Base-by-base conservation (phyloP, 1,140 invertebrate genomes). In the Hylaeus anthracinus region DNA sequence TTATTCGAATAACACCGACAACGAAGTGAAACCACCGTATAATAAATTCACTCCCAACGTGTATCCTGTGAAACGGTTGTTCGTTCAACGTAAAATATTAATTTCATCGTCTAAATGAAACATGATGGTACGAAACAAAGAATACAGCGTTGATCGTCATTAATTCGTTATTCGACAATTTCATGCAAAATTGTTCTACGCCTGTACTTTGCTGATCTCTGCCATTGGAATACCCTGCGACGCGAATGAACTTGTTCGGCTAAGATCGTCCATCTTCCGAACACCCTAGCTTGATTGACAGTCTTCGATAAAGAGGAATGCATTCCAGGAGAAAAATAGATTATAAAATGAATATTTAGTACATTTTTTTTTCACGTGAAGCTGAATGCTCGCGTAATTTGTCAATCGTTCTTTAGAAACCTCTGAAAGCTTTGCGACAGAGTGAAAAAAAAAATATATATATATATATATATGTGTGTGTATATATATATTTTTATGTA, bases 281-380 rank as follows among this genome's bases (percentile, higher is more conserved):
- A 64, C 60, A 72, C 69, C 26, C 75, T 78, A 81, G 69, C 67
- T 69, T 65, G 83, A 81, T 75, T 64, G 70, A 86, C 87, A 88
- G 87, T 88, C 87, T 88, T 88, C 64, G 58, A 72, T 60, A 82
- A 53, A 88, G 63, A 82, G 87, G 83, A 88, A 88, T 88, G 87
- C 87, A 86, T 84, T 78, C 39, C 66, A 64, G 66, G 71, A 77
- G 67, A 84, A 83, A 72, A 85, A 66, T 63, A 88, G 41, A 61
- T 82, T 73, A 71, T 55, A 65, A 82, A 86, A 81, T 70, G 79
- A 83, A 84, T 82, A 69, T 80, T 83, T 73, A 67, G 72, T 79
- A 78, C 64, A 66, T 64, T 45, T 26, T 81, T 60, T 64, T 45
- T 26, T 81, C 58, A 48, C 70, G 82, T 81, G 55, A 76, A 74